Evolutionary conservation across 2,113 vertebrate genomes (phyloP).

Genomic region (Pachyramphus minor): DNA sequence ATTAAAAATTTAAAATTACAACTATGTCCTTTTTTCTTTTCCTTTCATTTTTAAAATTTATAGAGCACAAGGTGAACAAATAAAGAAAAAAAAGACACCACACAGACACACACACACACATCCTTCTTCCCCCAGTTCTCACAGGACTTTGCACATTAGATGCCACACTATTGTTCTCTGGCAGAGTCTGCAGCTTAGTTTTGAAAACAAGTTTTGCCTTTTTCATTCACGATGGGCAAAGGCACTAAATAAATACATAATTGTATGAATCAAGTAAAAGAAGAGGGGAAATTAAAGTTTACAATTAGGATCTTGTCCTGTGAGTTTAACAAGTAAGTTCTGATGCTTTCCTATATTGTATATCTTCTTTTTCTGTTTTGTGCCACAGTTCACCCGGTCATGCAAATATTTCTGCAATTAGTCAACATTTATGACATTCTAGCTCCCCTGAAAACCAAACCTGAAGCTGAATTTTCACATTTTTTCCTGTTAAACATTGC

Average conservation of each 20-base stretch:
- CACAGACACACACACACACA: too few species aligned
- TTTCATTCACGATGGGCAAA: neutral
- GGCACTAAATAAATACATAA: neutral
- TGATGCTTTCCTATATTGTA: neutral
- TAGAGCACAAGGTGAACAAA: neutral
- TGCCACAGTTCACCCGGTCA: neutral
- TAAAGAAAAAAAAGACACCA: neutral
- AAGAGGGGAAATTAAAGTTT: neutral
- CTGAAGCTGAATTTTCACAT: neutral
- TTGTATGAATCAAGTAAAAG: neutral
- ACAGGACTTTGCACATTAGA: neutral
- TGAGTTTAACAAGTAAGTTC: neutral
- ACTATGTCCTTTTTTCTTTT: neutral
- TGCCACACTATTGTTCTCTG: neutral
- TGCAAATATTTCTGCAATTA: neutral
- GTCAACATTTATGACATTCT: neutral
- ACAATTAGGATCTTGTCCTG: neutral
- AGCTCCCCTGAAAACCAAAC: neutral
- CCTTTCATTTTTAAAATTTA: neutral
- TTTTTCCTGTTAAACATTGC: neutral
- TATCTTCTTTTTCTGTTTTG: neutral
- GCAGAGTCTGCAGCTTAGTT: neutral
- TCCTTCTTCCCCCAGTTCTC: accelerated
- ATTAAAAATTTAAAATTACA: neutral
- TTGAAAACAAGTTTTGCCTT: neutral